Evolutionary conservation across 2,113 vertebrate species (phyloP), one percentile per base, ranked within the genome.

Genomic region (Ictalurus punctatus): DNA sequence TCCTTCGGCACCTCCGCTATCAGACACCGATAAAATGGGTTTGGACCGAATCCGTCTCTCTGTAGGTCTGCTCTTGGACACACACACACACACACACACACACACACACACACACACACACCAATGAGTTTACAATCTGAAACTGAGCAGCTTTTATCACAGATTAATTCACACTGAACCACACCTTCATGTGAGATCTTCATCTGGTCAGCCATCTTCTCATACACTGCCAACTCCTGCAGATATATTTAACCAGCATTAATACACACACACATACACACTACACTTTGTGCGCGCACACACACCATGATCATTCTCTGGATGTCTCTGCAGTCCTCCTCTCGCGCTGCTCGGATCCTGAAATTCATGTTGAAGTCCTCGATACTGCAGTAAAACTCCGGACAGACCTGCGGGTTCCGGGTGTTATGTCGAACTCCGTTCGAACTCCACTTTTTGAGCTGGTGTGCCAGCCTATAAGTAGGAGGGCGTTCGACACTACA

Each of bases 191-290:
- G 88, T 9, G 94, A 92, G 58, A 95, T 95, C 89, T 94, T 94
- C 88, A 95, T 94, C 63, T 96, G 93, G 1, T 96, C 94, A 0
- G 93, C 16, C 95, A 95, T 95, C 0, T 96, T 96, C 88, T 95
- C 96, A 94, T 87, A 95, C 59, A 94, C 92, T 0, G 95, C 94
- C 87, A 96, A 89, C 48, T 96, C 95, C 95, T 96, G 86, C 25
- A 87, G 86, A 74, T 80, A 63, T 54, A 54, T 2, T 54, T 54
- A 14, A 54, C 14, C 54, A 13, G 12, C 13, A 54, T 44, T 44
- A 44, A 44, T 2, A 52, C 40, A 44, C 40, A 44, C 40, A 44
- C 40, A 44, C 40, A 25, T 21, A 23, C 25, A 27, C 30, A 37
- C 37, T 37, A 37, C 37, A 37, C 37, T 37, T 48, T 48, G 27